Base-by-base conservation (phyloP, 1,140 invertebrate genomes). In the Stratiolaelaps scimitus region DNA sequence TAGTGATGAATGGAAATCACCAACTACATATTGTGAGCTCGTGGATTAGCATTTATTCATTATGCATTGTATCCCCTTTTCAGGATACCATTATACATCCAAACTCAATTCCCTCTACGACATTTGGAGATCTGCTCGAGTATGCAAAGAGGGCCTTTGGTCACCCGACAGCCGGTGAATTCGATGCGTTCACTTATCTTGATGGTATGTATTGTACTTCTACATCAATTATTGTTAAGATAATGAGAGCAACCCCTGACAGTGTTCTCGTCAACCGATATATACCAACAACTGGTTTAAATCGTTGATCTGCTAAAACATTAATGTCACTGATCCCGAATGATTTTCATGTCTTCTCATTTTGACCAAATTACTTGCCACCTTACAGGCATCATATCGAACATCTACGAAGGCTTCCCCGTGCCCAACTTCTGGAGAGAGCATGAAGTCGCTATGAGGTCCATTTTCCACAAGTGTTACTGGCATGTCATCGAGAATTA, bases 121-220 rank as follows among this genome's bases (percentile, higher is more conserved):
- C 47, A 7, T 19, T 48, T 4, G 15, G 15, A 23, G 47, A 48
- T 4, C 15, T 48, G 47, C 4, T 23, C 47, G 47, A 48, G 4
- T 48, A 23, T 15, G 15, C 28, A 19, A 48, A 48, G 28, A 48
- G 19, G 20, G 20, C 19, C 47, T 48, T 48, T 28, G 28, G 28
- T 4, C 7, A 4, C 28, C 47, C 47, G 47, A 15, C 5, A 4
- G 47, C 47, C 28, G 5, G 19, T 28, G 47, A 48, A 15, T 48
- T 23, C 15, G 47, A 48, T 48, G 47, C 47, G 5, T 48, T 48
- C 47, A 28, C 28, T 28, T 48, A 48, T 15, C 20, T 48, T 28
- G 47, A 48, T 28, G 47, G 47, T 48, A 28, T 23, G 47, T 48
- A 28, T 48, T n/a, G n/a, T n/a, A n/a, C n/a, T n/a, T n/a, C n/a